Percentiles rank a stretch among this genome's conserved stretches.
Evolutionary conservation across 2,797 vertebrate species (phyloP).

Genomic region (Anguilla anguilla): DNA sequence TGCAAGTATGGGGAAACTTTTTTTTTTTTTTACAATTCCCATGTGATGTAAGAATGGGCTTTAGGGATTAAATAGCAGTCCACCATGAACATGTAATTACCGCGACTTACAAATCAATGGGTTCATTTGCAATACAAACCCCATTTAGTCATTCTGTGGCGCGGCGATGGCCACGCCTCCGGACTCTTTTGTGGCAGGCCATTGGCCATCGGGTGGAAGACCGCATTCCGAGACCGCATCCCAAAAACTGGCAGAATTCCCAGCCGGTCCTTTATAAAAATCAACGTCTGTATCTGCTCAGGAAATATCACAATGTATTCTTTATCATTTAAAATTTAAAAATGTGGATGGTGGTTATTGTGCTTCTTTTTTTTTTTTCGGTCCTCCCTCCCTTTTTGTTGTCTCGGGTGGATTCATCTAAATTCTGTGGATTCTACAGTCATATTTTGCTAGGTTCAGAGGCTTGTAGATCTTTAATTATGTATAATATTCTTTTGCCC

Average conservation of each 20-base stretch:
- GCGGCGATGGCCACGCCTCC: not conserved
- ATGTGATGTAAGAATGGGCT: conserved; percentile 58
- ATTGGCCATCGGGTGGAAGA: not conserved
- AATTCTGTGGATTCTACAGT: conserved; percentile 71
- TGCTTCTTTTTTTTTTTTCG: conserved; percentile 24
- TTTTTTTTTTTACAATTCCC: conserved; percentile 34
- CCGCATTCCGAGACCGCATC: not conserved
- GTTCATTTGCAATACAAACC: conserved; percentile 58
- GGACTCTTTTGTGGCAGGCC: not conserved
- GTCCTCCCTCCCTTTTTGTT: conserved; percentile 50
- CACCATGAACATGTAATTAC: conserved; percentile 60
- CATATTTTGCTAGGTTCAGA: conserved; percentile 74
- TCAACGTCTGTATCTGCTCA: not conserved
- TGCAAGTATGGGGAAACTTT: conserved; percentile 47
- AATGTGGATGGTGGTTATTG: conserved; percentile 15
- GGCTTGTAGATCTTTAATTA: conserved; percentile 85
- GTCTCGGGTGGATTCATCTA: conserved; percentile 73
- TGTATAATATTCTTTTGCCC: conserved; percentile 90
- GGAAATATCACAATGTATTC: conserved; percentile 21
- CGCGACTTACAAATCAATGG: conserved; percentile 58
- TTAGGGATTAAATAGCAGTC: conserved; percentile 47
- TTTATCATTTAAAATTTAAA: conserved; percentile 13
- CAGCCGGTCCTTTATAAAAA: not conserved
- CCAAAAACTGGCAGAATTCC: not conserved
- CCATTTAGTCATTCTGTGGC: not conserved